phyloP scores from a whole-genome alignment of 1,140 invertebrate species.

The Lethocerus indicus region DNA sequence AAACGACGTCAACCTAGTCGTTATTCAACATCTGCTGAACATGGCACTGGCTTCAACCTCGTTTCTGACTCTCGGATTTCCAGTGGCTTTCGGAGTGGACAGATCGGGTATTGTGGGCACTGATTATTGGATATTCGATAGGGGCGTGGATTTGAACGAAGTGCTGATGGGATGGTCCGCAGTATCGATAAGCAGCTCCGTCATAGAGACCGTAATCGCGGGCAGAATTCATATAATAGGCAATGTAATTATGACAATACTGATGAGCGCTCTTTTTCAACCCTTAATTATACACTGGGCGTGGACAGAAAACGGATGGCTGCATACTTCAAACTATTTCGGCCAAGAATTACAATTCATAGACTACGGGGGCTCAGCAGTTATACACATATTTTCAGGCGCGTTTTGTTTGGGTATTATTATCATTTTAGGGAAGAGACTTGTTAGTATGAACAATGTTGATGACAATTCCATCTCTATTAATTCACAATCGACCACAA shows the following conservation, averaged over 20 bases:
- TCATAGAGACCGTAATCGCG: background rate
- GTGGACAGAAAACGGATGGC: background rate
- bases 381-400: conserved; percentile 4
- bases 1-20: background rate
- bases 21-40: conserved; percentile 2
- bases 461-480: conserved; percentile 5
- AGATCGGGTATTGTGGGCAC: background rate
- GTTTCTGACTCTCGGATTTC: conserved; percentile 1
- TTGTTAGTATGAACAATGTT: background rate
- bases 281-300: background rate
- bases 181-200: background rate
- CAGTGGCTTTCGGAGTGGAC: background rate
- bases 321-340: background rate
- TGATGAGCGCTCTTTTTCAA: background rate
- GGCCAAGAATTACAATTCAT: background rate
- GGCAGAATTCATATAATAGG: background rate
- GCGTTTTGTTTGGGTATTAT: background rate
- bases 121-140: background rate
- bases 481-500: conserved; percentile 1
- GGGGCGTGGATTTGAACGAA: background rate
- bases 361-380: background rate
- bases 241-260: background rate
- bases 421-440: conserved; percentile 1
- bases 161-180: background rate
- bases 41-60: background rate